Base-by-base conservation (phyloP, 23 tunicate species). In the Diplosoma virens region DNA sequence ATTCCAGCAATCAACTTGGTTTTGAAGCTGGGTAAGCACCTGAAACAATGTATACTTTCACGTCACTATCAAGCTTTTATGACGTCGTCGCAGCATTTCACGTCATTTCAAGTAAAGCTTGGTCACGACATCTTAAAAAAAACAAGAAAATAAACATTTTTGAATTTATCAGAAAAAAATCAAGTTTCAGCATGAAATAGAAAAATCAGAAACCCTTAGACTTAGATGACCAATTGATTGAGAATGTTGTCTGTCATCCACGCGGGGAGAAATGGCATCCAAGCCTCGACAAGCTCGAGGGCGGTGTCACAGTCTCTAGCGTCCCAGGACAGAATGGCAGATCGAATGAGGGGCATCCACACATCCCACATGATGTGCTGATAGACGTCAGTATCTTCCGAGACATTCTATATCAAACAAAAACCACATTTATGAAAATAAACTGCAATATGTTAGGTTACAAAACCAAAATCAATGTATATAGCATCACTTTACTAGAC, bases 1-100 rank as follows among this genome's bases (percentile, higher is more conserved):
- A 69, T 95, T 56, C 99, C 99, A 95, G 26, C 72, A 25, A 60
- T 95, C 90, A 22, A 95, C 99, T 31, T 86, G 87, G 70, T 73
- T 77, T 76, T 84, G 95, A 32, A 95, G 61, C 37, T 81, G 89
- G 21, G 95, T 89, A 0, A 87, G 74, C 16, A 94, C 90, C 96
- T 88, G 73, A 26, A 58, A 32, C 0, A 64, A n/a, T n/a, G n/a
- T n/a, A n/a, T n/a, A n/a, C n/a, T n/a, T n/a, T n/a, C n/a, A n/a
- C n/a, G n/a, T n/a, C n/a, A n/a, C n/a, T n/a, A n/a, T n/a, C n/a
- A n/a, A n/a, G n/a, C n/a, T n/a, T n/a, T n/a, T n/a, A n/a, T n/a
- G n/a, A n/a, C n/a, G n/a, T n/a, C n/a, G n/a, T n/a, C n/a, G n/a
- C n/a, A n/a, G n/a, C n/a, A n/a, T n/a, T n/a, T n/a, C n/a, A n/a